Evolutionary conservation across 1,140 invertebrate genomes (phyloP).

Genomic region (Oedothorax gibbosus): DNA sequence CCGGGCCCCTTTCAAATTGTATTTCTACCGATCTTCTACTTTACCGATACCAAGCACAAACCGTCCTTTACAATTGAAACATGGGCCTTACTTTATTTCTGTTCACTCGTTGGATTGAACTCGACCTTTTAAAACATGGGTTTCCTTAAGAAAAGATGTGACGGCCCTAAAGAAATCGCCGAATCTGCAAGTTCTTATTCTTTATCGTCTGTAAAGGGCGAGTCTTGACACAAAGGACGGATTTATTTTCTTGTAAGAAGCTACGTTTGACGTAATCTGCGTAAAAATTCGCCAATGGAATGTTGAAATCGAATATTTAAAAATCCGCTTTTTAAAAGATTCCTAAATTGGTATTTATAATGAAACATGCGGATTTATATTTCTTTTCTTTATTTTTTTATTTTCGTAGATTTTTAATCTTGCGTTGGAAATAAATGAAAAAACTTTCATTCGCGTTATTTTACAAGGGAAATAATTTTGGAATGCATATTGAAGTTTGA

Average conservation of each 20-base stretch:
- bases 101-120: not conserved
- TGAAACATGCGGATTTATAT: not conserved
- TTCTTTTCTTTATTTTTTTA: not conserved
- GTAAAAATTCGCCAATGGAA: not conserved
- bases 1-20: too few relatives aligned
- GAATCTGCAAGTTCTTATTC: not conserved
- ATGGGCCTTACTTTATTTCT: too few relatives aligned
- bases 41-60: too few relatives aligned
- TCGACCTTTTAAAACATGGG: not conserved
- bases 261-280: not conserved
- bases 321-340: not conserved
- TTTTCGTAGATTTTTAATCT: not conserved
- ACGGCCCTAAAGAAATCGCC: not conserved
- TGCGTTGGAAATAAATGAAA: too few relatives aligned
- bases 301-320: not conserved
- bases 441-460: too few relatives aligned
- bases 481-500: too few relatives aligned
- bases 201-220: not conserved
- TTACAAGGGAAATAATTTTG: too few relatives aligned
- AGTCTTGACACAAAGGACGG: not conserved
- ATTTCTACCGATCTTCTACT: too few relatives aligned
- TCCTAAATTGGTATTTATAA: not conserved
- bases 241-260: conserved; percentile 1
- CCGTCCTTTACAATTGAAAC: too few relatives aligned
- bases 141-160: not conserved